Evolutionary conservation across 2,888 invertebrate species (phyloP).

Genomic region (Embidobia sp.): DNA sequence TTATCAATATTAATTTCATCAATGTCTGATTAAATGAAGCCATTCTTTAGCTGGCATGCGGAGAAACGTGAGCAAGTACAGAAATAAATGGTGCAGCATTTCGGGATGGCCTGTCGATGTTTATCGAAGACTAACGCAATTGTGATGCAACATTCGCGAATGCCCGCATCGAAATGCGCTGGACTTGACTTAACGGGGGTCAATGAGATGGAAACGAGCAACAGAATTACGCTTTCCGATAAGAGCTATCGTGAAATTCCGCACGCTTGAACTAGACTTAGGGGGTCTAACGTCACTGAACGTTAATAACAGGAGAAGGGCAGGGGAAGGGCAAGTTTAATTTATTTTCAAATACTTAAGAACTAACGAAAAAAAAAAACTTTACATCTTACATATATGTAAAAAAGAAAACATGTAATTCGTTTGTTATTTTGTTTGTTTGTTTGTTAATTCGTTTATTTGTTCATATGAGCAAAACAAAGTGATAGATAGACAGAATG

Average conservation of each 20-base stretch:
- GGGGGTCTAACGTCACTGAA: too few relatives aligned
- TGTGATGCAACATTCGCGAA: conserved; percentile 22
- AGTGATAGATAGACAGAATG: too few relatives aligned
- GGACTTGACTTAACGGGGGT: conserved; percentile 40
- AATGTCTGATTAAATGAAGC: conserved; percentile 34
- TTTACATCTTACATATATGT: too few relatives aligned
- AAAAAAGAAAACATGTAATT: too few relatives aligned
- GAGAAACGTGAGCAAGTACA: background rate
- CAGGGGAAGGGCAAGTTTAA: too few relatives aligned
- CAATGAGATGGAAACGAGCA: conserved; percentile 55
- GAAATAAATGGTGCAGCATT: conserved; percentile 13
- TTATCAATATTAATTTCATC: conserved; percentile 45
- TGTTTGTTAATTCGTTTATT: too few relatives aligned
- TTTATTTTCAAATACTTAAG: too few relatives aligned
- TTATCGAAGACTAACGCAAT: conserved; percentile 23
- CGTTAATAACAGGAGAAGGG: conserved; percentile 22
- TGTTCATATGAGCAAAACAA: too few relatives aligned
- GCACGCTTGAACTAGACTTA: conserved; percentile 1
- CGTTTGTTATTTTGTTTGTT: too few relatives aligned
- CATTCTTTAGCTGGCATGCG: conserved; percentile 9
- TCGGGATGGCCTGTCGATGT: conserved; percentile 3
- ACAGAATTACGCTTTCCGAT: conserved; percentile 39
- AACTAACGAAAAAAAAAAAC: too few relatives aligned
- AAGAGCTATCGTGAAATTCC: conserved; percentile 40
- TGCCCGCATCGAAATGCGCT: conserved; percentile 19